Percentiles rank a stretch among this genome's conserved stretches.
Evolutionary conservation across 2,797 vertebrate species (phyloP).

Genomic region (Molossus alvarezi): DNA sequence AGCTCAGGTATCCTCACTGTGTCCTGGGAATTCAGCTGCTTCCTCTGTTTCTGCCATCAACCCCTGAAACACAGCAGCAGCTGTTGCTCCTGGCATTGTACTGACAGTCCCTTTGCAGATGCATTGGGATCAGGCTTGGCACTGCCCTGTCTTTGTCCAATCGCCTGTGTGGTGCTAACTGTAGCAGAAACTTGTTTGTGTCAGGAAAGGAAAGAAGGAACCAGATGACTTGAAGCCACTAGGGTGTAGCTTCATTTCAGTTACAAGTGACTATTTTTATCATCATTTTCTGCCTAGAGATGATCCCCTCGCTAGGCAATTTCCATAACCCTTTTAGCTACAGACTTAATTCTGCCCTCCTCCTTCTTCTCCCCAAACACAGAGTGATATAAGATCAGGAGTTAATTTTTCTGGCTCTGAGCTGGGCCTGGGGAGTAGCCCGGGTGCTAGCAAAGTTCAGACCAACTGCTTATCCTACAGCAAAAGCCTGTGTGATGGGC

Average conservation of each 20-base stretch:
- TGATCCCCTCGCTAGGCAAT: constrained; percentile 1
- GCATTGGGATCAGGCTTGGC: not conserved
- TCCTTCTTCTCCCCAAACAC: not conserved
- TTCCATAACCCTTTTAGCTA: constrained; percentile 10
- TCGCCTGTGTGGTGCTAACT: not conserved
- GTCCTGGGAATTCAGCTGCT: not conserved
- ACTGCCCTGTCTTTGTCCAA: not conserved
- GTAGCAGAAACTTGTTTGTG: constrained; percentile 51
- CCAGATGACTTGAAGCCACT: constrained; percentile 36
- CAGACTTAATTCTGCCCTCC: not conserved
- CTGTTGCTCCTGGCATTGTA: not conserved
- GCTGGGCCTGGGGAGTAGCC: not conserved
- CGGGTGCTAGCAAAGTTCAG: not conserved
- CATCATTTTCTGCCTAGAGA: constrained; percentile 6
- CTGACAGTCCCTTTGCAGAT: not conserved
- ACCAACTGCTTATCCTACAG: not conserved
- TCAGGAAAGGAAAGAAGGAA: constrained; percentile 20
- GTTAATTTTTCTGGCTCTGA: not conserved
- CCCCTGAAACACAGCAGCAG: constrained; percentile 22
- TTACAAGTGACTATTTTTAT: constrained; percentile 44
- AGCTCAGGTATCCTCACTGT: not conserved
- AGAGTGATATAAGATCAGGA: not conserved
- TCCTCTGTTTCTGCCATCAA: constrained; percentile 2
- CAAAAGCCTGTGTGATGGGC: not conserved
- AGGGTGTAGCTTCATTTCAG: constrained; percentile 45